These are phyloP conservation scores for Lacanobia wlatinum DNA, from an alignment of 2,888 invertebrate species.

Conservation along the genomic window DNA sequence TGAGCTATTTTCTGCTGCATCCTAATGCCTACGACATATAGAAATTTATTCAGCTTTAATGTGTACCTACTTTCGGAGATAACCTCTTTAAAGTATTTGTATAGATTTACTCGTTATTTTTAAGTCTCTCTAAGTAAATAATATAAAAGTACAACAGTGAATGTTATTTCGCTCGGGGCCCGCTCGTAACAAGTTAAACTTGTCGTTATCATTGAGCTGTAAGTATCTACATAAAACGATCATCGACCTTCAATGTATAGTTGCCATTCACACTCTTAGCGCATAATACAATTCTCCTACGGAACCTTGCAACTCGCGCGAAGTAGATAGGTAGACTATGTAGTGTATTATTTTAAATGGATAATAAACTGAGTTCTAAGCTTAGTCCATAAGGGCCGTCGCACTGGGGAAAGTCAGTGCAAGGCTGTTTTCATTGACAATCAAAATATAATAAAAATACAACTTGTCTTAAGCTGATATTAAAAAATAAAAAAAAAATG, in stretches of 20 bases:
- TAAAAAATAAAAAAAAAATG: too few relatives aligned
- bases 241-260: conserved; percentile 12
- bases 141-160: not conserved
- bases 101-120: not conserved
- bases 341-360: not conserved
- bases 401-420: not conserved
- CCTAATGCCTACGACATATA: too few relatives aligned
- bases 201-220: conserved; percentile 1
- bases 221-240: not conserved
- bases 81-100: not conserved
- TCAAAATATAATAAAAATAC: not conserved
- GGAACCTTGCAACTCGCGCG: not conserved
- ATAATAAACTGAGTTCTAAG: not conserved
- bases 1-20: too few relatives aligned
- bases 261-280: conserved; percentile 5
- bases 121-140: not conserved
- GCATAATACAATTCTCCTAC: not conserved
- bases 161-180: not conserved
- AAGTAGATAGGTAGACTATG: not conserved
- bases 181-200: not conserved
- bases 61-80: not conserved
- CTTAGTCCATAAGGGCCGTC: not conserved
- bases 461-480: too few relatives aligned
- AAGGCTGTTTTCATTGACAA: not conserved
- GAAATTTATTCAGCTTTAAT: too few relatives aligned